These are phyloP conservation scores for Isoperla grammatica DNA, from an alignment of 2,888 invertebrate genomes.

Conservation along the genomic window DNA sequence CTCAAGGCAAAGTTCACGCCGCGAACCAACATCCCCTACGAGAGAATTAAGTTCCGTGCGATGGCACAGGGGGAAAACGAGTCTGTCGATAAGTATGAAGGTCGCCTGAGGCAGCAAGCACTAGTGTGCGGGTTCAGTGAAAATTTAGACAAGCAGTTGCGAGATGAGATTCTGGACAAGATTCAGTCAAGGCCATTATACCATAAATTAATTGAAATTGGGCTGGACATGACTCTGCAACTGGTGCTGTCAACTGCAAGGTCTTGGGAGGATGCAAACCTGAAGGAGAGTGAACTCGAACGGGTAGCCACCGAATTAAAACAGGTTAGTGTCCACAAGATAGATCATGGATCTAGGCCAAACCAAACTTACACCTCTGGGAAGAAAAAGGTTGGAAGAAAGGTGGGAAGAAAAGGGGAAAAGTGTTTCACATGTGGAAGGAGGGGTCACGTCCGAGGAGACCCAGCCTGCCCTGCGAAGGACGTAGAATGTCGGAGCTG, in stretches of 20 bases:
- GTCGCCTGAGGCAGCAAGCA: not conserved
- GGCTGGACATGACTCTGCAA: not conserved
- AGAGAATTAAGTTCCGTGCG: not conserved
- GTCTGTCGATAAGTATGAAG: not conserved
- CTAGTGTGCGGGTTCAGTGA: not conserved
- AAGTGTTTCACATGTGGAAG: too few species aligned
- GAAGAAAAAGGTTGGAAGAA: too few species aligned
- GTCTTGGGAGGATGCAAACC: slow-evolving; percentile 5
- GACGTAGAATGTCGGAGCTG: too few species aligned
- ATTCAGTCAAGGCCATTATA: not conserved
- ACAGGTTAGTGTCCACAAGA: too few species aligned
- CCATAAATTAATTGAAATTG: too few species aligned
- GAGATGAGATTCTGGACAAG: not conserved
- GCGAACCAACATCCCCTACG: too few species aligned
- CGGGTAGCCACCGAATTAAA: too few species aligned
- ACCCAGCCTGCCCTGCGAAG: too few species aligned
- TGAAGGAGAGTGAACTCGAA: not conserved
- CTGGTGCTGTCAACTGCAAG: not conserved
- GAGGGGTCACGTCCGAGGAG: too few species aligned
- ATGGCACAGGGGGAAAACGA: not conserved
- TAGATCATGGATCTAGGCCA: not conserved
- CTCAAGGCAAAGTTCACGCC: not conserved
- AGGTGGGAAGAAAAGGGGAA: too few species aligned
- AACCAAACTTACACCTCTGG: not conserved
- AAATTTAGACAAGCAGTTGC: not conserved